Evolutionary conservation across 2,888 invertebrate species (phyloP).

Genomic region (Drymonia ruficornis): DNA sequence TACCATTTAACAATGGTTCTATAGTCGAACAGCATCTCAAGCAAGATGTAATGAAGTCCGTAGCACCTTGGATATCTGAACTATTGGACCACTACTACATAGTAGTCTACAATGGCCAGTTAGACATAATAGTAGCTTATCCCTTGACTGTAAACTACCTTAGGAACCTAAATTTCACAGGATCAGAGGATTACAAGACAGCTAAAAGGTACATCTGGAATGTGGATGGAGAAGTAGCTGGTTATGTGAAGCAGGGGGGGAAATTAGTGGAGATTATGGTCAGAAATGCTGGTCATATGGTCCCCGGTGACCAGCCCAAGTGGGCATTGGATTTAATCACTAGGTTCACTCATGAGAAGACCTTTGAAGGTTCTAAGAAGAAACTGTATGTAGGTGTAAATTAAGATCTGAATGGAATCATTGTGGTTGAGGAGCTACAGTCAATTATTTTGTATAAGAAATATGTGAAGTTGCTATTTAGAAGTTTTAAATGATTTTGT

Average conservation of each 20-base stretch:
- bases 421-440: no score
- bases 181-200: conserved; percentile 86
- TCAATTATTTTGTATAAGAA: no score
- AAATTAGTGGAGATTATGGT: conserved; percentile 90
- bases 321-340: conserved; percentile 91
- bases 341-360: conserved; percentile 86
- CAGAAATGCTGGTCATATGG: conserved; percentile 93
- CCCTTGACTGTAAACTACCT: conserved; percentile 93
- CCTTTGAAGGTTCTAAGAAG: conserved; percentile 50
- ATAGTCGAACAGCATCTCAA: conserved; percentile 89
- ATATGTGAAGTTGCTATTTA: no score
- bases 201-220: conserved; percentile 89
- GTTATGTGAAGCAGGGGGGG: conserved; percentile 89
- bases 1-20: conserved; percentile 87
- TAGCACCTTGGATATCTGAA: conserved; percentile 89
- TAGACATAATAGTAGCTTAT: conserved; percentile 96
- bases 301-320: conserved; percentile 91
- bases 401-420: conserved; percentile 12
- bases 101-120: conserved; percentile 94
- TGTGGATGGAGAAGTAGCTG: conserved; percentile 88
- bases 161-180: conserved; percentile 88
- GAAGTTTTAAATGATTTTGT: no score
- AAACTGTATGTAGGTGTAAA: conserved; percentile 27
- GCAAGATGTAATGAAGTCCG: conserved; percentile 92
- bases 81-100: conserved; percentile 88